Evolutionary conservation across 2,888 invertebrate species (phyloP).

Genomic region (Apodemia zela): DNA sequence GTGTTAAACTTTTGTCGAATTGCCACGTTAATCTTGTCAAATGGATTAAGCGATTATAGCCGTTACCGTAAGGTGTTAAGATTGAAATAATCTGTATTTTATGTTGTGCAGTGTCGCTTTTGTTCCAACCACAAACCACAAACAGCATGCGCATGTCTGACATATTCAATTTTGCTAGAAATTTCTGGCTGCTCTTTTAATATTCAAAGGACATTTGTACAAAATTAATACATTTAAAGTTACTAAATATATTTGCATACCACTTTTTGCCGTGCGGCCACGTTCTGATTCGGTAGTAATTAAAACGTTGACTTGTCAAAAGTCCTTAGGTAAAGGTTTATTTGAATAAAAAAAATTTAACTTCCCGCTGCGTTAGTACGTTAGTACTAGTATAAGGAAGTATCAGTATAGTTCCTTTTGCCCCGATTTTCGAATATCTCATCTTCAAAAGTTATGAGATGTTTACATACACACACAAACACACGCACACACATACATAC

Average conservation of each 20-base stretch:
- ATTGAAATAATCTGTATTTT: slow-evolving; percentile 7
- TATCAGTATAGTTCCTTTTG: no score
- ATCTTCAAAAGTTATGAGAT: no score
- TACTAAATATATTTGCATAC: no score
- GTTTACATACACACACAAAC: no score
- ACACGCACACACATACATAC: no score
- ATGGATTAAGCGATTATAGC: slow-evolving; percentile 15
- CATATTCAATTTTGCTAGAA: slow-evolving; percentile 45
- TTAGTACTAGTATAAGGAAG: no score
- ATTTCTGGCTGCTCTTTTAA: slow-evolving; percentile 34
- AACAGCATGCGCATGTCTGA: slow-evolving; percentile 53
- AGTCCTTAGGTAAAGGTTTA: no score
- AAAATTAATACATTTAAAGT: background rate
- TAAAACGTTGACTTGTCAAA: no score
- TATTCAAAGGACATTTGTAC: slow-evolving; percentile 7
- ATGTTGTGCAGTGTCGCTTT: slow-evolving; percentile 22
- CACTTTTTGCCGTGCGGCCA: background rate
- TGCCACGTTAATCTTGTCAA: slow-evolving; percentile 6
- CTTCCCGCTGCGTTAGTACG: no score
- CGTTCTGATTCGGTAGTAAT: no score
- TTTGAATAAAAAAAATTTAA: no score
- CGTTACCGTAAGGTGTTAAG: slow-evolving; percentile 20
- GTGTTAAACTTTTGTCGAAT: slow-evolving; percentile 27
- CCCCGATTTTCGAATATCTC: no score
- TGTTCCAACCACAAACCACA: slow-evolving; percentile 51